Base-by-base conservation (phyloP, 1,140 invertebrate genomes). In the Protaetia brevitarsis region DNA sequence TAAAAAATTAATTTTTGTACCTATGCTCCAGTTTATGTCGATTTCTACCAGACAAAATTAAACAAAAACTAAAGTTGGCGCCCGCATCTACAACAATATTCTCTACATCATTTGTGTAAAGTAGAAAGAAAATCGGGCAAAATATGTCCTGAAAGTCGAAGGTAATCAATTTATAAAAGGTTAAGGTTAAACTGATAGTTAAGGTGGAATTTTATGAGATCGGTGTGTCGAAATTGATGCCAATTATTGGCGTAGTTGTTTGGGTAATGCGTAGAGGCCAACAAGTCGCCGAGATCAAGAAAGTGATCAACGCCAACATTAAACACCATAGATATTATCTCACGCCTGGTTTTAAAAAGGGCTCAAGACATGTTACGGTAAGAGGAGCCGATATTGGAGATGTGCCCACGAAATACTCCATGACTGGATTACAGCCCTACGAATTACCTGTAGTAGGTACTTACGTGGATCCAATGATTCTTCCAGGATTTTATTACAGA, bases 371-470 rank as follows among this genome's bases (percentile, higher is more conserved):
- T 65, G 83, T 84, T 45, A 85, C 81, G 2, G 85, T 89, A 0
- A 81, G 78, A 62, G 87, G 87, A 31, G 67, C 74, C 45, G 81
- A 82, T 41, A 84, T 88, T 61, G 80, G 82, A 36, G 88, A 89
- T 77, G 81, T 89, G 68, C 87, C 87, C 8, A 87, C 86, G 29
- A 82, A 85, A 67, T 90, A 90, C 69, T 84, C 82, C 8, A 82
- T 90, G 67, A 84, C 83, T 69, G 88, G 88, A 7, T 80, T 92
- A 34, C 82, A 87, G 71, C 80, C 81, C 69, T 86, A 89, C 68
- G 89, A 92, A 78, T 78, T 90, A n/a, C 88, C 89, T 27, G 88
- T 89, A 65, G 87, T 89, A 66, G 88, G 89, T 66, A 89, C 89
- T 2, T 90, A 87, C 70, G 83, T 92, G 0, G 89, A 92, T 76